These are phyloP conservation scores for Misgurnus anguillicaudatus DNA, from an alignment of 2,113 vertebrate species.

Conservation along the genomic window DNA sequence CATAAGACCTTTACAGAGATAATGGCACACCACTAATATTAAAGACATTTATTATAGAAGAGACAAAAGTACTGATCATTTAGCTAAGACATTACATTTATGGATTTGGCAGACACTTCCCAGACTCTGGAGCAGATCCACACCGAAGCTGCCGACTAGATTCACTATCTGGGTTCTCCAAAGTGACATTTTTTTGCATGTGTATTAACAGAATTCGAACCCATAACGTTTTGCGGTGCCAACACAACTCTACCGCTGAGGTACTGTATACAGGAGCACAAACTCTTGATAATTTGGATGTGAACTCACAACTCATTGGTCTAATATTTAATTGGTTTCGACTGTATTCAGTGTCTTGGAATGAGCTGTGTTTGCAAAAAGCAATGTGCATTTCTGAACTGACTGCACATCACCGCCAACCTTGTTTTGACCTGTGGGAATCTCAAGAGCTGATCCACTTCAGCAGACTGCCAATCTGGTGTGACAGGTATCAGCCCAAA, in stretches of 20 bases:
- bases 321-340: no score
- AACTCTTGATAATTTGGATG: neutral
- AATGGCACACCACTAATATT: neutral
- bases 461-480: constrained; percentile 8
- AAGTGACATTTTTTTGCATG: no score
- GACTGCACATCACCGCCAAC: neutral
- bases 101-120: no score
- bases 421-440: neutral
- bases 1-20: neutral
- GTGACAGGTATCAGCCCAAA: neutral
- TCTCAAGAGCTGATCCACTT: constrained; percentile 1
- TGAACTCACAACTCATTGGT: neutral
- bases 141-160: no score
- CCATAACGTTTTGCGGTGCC: no score
- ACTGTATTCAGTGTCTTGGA: neutral
- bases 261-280: no score
- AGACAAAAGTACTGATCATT: neutral
- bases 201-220: no score
- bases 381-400: neutral
- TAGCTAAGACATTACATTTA: no score
- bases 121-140: no score
- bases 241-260: no score
- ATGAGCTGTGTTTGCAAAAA: neutral
- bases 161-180: no score
- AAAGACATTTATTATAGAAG: neutral